Percentiles rank a stretch among this genome's conserved stretches.
Evolutionary conservation across 2,888 invertebrate genomes (phyloP).

Genomic region (Drosophila formosana): DNA sequence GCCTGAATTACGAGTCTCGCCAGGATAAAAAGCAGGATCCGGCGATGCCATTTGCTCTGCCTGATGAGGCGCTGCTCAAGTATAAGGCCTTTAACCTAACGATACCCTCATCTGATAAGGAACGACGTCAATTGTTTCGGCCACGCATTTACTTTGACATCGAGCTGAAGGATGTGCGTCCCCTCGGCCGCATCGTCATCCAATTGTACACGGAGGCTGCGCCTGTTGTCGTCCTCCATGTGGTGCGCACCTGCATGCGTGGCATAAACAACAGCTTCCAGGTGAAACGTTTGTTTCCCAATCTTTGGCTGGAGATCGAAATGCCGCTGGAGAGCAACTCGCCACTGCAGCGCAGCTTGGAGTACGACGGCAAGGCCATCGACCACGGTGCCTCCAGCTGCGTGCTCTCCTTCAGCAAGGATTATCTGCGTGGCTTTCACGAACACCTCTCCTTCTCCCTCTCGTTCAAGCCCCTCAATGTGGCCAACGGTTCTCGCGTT

Average conservation of each 20-base stretch:
- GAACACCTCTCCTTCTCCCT: conserved; percentile 67
- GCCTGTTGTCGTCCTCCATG: conserved; percentile 69
- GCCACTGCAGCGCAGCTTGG: conserved; percentile 35
- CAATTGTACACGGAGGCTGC: conserved; percentile 76
- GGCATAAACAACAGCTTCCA: conserved; percentile 55
- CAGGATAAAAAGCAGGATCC: neutral
- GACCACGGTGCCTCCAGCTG: conserved; percentile 59
- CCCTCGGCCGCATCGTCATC: conserved; percentile 70
- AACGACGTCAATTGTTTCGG: conserved; percentile 62
- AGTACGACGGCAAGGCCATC: conserved; percentile 67
- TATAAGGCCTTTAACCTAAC: conserved; percentile 47
- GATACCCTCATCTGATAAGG: conserved; percentile 45
- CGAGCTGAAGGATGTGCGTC: conserved; percentile 61
- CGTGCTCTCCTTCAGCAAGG: conserved; percentile 68
- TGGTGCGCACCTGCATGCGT: conserved; percentile 67
- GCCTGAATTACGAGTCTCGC: conserved; percentile 12
- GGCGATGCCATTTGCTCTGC: conserved; percentile 27
- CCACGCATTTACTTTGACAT: conserved; percentile 75
- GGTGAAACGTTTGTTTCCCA: conserved; percentile 66
- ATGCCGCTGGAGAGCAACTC: conserved; percentile 41
- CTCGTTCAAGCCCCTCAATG: conserved; percentile 76
- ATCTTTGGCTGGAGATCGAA: conserved; percentile 73
- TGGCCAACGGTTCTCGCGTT: conserved; percentile 72
- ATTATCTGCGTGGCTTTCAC: conserved; percentile 55
- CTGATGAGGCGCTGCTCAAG: conserved; percentile 51